Evolutionary conservation across 2,888 invertebrate species (phyloP), one percentile per base, ranked within the genome.

Genomic region (Melanargia galathea): DNA sequence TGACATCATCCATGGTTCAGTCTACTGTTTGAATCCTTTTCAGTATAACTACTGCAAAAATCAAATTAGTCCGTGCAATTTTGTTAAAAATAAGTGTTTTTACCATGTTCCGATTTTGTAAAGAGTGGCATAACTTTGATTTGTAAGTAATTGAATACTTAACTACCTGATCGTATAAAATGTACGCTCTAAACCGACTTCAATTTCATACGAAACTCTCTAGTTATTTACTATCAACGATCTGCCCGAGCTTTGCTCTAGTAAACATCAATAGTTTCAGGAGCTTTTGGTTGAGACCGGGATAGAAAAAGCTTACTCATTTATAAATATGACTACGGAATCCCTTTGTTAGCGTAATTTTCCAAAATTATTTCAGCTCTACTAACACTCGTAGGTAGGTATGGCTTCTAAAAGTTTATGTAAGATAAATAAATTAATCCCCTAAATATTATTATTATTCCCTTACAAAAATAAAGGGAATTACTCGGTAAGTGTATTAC

Each of bases 1-100:
- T 86, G 86, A 86, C 84, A 84, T 87, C 86, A 87, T 75, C 7
- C 68, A 70, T 7, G 73, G 75, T 75, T 77, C 77, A 77, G 81
- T 80, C 81, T 80, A 77, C 76, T 73, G 76, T 81, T 82, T 82
- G 83, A 80, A 79, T 84, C 81, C 80, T 78, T 74, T 74, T 75
- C 70, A 69, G 73, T 74, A 67, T 73, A 71, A 66, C 71, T 74
- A 74, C 69, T 71, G 76, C 79, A 77, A 76, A 72, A 76, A 74
- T 77, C 74, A 71, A 76, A 35, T 52, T 52, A 26, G 33, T 35
- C 49, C 51, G 43, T 46, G 24, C 26, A 46, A 11, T 10, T 35
- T 10, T 33, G 8, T 16, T 13, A 52, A 35, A 52, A 52, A 18
- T 51, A 7, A 24, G 24, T n/a, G 18, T 33, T 18, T 13, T 22